Base-by-base conservation (phyloP, 1,140 invertebrate species). In the Temnothorax curvispinosus region DNA sequence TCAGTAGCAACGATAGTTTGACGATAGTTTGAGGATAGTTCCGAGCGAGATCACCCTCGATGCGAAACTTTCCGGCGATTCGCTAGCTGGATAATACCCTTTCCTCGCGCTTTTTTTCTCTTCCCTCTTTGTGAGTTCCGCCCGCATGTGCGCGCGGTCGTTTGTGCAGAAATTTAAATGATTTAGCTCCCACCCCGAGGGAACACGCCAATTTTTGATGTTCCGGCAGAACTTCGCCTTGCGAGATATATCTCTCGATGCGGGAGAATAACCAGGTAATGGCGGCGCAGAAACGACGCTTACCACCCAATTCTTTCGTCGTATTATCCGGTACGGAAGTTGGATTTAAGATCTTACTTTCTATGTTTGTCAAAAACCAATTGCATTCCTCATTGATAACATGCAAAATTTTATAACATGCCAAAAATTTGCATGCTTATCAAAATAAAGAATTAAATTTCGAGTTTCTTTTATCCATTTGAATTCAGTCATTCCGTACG, bases 91-190 rank as follows among this genome's bases (percentile, higher is more conserved):
- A 86, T 80, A 86, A 86, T 86, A 62, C 21, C 38, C 35, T 64
- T 85, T 65, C 11, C 60, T 56, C 58, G 27, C 38, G 1, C 18
- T n/a, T 32, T 9, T 77, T 78, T 44, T 52, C 18, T 47, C 75
- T 41, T 54, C 47, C 15, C 5, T 18, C n/a, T 38, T 35, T 15
- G 54, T 21, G 54, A 75, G 80, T 50, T 60, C 58, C 27, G 44
- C 69, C 80, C 69, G 80, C 69, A 75, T 84, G 69, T 71, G 80
- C 80, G 78, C 78, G 69, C 50, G 84, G 50, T 81, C 76, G 76
- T 86, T 80, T 78, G 64, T 64, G 52, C 76, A 86, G 76, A 86
- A 86, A 81, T 86, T 86, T 86, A 86, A 81, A 86, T 86, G 75
- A 86, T 86, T 84, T 74, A 84, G 18, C 69, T 84, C 27, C 54